phyloP scores from a whole-genome alignment of 2,797 vertebrate species.

The Numenius phaeopus region DNA sequence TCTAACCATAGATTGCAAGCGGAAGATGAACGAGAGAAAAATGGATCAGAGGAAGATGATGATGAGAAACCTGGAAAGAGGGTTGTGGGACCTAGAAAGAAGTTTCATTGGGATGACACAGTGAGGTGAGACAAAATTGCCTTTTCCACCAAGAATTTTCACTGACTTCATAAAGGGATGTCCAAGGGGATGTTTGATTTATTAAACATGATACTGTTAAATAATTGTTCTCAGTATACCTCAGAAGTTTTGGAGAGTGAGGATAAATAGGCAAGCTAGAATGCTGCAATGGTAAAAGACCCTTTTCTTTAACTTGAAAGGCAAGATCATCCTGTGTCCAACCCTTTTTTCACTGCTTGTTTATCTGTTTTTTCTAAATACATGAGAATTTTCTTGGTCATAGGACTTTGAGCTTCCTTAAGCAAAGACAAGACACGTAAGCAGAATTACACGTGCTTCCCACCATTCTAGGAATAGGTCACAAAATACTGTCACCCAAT shows the following conservation, averaged over 20 bases:
- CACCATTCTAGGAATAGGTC: not conserved
- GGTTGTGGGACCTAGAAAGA: constrained; percentile 95
- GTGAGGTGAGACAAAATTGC: constrained; percentile 85
- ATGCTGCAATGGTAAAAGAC: not conserved
- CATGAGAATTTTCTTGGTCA: not conserved
- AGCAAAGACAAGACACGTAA: not conserved
- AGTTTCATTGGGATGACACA: constrained; percentile 96
- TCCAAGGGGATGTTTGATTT: not conserved
- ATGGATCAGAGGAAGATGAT: constrained; percentile 95
- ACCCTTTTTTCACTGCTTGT: not conserved
- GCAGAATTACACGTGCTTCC: not conserved
- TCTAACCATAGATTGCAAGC: constrained; percentile 85
- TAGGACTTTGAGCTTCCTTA: not conserved
- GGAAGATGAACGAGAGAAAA: constrained; percentile 92
- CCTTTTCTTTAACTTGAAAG: not conserved
- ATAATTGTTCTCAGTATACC: not conserved
- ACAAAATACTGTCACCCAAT: not conserved
- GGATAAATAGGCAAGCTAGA: not conserved
- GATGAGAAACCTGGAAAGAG: constrained; percentile 97
- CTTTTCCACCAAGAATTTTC: not conserved
- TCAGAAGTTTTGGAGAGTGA: not conserved
- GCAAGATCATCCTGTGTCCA: not conserved
- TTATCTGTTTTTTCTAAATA: not conserved
- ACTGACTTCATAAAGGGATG: not conserved
- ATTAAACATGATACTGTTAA: not conserved